A percentile compares a stretch with the other conserved stretches of the same genome.
These are phyloP conservation scores for Lamellibrachia columna DNA, from an alignment of 2,888 invertebrate species.

Conservation along the genomic window DNA sequence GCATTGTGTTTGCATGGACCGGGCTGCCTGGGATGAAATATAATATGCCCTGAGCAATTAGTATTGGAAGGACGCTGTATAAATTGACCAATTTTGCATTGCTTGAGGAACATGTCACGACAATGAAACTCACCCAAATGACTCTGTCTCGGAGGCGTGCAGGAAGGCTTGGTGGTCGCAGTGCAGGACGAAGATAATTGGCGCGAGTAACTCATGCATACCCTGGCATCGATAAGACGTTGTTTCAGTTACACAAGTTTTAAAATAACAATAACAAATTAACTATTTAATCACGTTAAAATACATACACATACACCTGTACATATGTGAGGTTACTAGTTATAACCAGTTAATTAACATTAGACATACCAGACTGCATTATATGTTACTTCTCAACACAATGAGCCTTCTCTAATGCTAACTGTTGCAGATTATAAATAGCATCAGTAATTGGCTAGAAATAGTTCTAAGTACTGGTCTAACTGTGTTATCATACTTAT, in stretches of 20 bases:
- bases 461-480: background rate
- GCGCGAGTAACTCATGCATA: constrained; percentile 88
- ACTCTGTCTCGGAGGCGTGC: constrained; percentile 71
- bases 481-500: background rate
- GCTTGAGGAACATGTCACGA: background rate
- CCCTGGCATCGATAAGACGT: constrained; percentile 68
- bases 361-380: too few species aligned
- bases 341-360: too few species aligned
- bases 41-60: background rate
- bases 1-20: too few species aligned
- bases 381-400: too few species aligned
- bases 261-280: constrained; percentile 25
- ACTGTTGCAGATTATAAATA: background rate
- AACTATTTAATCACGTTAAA: background rate
- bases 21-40: too few species aligned
- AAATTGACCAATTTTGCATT: background rate
- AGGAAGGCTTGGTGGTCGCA: constrained; percentile 78
- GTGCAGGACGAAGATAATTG: constrained; percentile 79
- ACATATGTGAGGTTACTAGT: too few species aligned
- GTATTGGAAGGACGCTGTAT: background rate
- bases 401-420: background rate
- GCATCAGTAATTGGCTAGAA: background rate
- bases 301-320: background rate
- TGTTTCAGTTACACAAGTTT: background rate
- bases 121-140: constrained; percentile 60